phyloP scores from a whole-genome alignment of 2,797 vertebrate genomes.

The Peromyscus attwateri region DNA sequence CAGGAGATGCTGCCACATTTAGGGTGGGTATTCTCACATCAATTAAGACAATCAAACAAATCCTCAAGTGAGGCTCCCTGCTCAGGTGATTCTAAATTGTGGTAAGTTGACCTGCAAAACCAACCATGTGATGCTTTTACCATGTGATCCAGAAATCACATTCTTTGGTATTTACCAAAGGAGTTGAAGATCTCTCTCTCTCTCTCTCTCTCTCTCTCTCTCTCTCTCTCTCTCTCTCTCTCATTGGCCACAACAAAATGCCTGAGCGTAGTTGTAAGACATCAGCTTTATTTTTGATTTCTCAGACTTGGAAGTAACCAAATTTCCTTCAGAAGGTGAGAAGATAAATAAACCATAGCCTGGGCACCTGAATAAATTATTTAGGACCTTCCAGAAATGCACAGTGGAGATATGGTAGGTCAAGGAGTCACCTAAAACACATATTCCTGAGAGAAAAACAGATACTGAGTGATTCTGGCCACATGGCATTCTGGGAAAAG shows the following conservation, averaged over 20 bases:
- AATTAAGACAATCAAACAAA: not conserved
- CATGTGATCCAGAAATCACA: not conserved
- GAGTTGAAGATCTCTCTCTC: not conserved
- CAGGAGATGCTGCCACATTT: not conserved
- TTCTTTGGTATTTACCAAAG: not conserved
- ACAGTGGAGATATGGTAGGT: not conserved
- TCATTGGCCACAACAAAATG: not conserved
- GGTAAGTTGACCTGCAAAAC: not conserved
- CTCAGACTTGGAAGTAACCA: not conserved
- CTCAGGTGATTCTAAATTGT: not conserved
- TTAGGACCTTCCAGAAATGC: not conserved
- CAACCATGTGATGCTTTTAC: not conserved
- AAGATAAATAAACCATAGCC: not conserved
- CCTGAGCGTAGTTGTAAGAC: not conserved
- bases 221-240: not conserved
- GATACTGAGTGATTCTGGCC: not conserved
- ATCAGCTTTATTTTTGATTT: not conserved
- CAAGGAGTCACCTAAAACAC: not conserved
- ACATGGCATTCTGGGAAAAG: not conserved
- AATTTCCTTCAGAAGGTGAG: slow-evolving; percentile 10
- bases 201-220: not conserved
- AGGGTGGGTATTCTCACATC: not conserved
- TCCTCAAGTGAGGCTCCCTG: not conserved
- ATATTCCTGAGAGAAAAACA: not conserved
- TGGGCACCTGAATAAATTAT: not conserved